Conservation (phyloP, 2,113 vertebrate species). For the Perognathus longimembris region DNA sequence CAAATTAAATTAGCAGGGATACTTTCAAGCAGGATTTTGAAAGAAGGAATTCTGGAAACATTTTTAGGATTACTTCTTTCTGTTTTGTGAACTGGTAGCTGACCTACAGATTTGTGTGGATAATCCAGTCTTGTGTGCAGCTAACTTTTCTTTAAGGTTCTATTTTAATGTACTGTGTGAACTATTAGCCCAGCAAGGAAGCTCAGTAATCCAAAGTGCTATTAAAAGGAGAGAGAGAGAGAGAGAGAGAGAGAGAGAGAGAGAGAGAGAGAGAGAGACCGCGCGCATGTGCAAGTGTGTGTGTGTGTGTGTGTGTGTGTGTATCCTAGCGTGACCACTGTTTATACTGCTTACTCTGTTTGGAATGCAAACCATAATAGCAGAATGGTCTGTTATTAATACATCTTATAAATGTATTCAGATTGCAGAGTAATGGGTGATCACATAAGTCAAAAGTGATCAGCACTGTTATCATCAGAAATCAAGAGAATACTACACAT, state of each 20-base stretch:
- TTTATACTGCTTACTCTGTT: constrained; percentile 48
- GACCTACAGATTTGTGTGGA: not conserved
- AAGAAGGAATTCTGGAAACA: not conserved
- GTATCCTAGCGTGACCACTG: not conserved
- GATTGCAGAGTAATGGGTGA: not conserved
- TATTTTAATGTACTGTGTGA: not conserved
- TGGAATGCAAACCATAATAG: constrained; percentile 15
- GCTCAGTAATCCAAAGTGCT: not conserved
- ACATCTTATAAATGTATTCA: constrained; percentile 31
- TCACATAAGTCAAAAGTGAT: not conserved
- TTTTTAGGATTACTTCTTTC: not conserved
- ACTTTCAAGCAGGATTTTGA: not conserved
- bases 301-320: too few relatives aligned
- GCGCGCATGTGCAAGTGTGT: too few relatives aligned
- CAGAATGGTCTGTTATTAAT: constrained; percentile 41
- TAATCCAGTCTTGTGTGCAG: not conserved
- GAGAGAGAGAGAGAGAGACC: not conserved
- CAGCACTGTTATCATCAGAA: not conserved
- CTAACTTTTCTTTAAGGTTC: not conserved
- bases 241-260: not conserved
- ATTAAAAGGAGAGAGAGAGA: not conserved
- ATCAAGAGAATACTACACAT: not conserved
- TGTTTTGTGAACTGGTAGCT: not conserved
- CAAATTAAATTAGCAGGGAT: not conserved
- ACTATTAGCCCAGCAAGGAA: not conserved